These are phyloP conservation scores for Labeo catla DNA, from an alignment of 2,113 vertebrate genomes.

Conservation along the genomic window DNA sequence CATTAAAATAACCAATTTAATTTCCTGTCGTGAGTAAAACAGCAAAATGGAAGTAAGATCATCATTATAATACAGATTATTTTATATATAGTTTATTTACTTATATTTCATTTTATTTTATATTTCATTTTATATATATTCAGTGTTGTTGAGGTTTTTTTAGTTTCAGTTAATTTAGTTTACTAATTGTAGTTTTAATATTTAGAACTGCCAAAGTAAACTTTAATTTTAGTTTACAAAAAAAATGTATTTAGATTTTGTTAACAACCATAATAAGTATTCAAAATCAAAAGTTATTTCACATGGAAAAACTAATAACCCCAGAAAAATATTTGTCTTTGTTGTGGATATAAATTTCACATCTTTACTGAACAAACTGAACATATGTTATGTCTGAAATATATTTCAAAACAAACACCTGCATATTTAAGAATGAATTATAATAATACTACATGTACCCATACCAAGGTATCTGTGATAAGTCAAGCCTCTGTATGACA, in stretches of 20 bases:
- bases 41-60: background rate
- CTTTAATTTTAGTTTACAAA: too few species aligned
- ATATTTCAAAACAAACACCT: background rate
- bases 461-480: background rate
- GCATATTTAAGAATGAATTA: background rate
- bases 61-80: background rate
- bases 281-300: conserved; percentile 23
- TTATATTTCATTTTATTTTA: too few species aligned
- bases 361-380: background rate
- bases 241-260: background rate
- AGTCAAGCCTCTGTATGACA: conserved; percentile 48
- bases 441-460: background rate
- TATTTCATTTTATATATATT: too few species aligned
- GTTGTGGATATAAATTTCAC: background rate
- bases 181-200: too few species aligned
- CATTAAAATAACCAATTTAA: background rate
- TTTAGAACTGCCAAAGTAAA: too few species aligned
- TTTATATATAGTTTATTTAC: too few species aligned
- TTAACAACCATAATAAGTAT: conserved; percentile 57
- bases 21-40: background rate
- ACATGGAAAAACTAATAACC: too few species aligned
- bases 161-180: too few species aligned
- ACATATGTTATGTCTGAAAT: background rate
- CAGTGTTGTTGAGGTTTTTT: too few species aligned
- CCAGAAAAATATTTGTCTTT: too few species aligned